Conservation (phyloP, 1,140 invertebrate species). For the Nasonia vitripennis region DNA sequence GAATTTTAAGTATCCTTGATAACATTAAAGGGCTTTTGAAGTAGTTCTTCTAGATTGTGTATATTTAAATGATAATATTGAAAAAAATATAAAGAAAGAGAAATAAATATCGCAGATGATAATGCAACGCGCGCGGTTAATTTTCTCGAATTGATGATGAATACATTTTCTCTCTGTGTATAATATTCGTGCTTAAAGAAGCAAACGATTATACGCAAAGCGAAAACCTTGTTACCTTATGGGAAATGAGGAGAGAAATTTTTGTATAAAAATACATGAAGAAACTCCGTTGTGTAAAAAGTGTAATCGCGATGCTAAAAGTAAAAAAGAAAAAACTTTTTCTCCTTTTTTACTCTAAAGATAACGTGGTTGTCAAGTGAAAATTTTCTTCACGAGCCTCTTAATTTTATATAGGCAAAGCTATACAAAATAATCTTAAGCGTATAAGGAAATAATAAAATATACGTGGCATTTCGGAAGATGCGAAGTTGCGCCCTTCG, state of each 20-base stretch:
- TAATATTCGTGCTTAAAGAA: conserved; percentile 37
- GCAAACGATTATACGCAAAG: conserved; percentile 35
- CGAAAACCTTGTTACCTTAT: conserved; percentile 38
- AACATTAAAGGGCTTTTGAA: conserved; percentile 69
- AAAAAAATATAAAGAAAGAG: conserved; percentile 44
- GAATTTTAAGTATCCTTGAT: conserved; percentile 65
- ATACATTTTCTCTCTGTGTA: conserved; percentile 45
- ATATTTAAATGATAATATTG: conserved; percentile 48
- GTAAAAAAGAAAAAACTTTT: conserved; percentile 24
- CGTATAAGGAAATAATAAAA: conserved; percentile 54
- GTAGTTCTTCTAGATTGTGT: conserved; percentile 61
- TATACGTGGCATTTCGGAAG: conserved; percentile 61
- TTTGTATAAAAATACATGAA: conserved; percentile 40
- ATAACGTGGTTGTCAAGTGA: conserved; percentile 50
- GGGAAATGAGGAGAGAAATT: conserved; percentile 25
- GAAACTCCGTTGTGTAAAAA: conserved; percentile 39
- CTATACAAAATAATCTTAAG: conserved; percentile 64
- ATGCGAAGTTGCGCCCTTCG: conserved; percentile 56
- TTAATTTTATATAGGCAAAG: conserved; percentile 67
- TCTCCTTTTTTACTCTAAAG: conserved; percentile 41
- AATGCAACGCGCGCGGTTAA: conserved; percentile 27
- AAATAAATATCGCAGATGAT: conserved; percentile 39
- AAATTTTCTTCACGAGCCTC: conserved; percentile 65
- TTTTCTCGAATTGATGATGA: conserved; percentile 36
- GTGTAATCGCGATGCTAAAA: conserved; percentile 32